Evolutionary conservation across 30 jellyfish, hydroid and myxozoan species (phyloP).

Genomic region (Catostylus mosaicus): DNA sequence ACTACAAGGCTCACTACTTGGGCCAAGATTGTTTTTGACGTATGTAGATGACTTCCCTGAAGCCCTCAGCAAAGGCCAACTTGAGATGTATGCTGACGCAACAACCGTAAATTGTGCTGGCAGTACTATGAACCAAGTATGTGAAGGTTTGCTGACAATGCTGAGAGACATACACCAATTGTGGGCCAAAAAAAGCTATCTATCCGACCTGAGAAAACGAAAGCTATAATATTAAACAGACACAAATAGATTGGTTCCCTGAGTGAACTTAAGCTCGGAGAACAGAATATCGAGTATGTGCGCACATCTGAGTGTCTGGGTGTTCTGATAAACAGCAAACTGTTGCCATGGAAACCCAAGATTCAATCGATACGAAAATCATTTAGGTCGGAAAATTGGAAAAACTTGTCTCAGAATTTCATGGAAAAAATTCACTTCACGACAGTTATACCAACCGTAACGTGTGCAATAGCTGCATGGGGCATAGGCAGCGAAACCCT

Average conservation of each 20-base stretch:
- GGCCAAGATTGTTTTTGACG: conserved; percentile 8
- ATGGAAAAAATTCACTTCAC: conserved; percentile 10
- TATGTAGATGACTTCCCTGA: conserved; percentile 25
- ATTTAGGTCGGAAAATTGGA: background rate
- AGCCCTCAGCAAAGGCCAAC: conserved; percentile 25
- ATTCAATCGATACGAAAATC: too few relatives aligned
- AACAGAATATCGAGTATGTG: background rate
- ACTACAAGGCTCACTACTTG: conserved; percentile 27
- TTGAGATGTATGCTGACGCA: conserved; percentile 25
- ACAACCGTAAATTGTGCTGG: conserved; percentile 23
- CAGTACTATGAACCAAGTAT: conserved; percentile 21
- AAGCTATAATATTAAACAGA: conserved; percentile 16
- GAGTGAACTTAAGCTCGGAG: conserved; percentile 5
- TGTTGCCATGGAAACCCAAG: too few relatives aligned
- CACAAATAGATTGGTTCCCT: conserved; percentile 4
- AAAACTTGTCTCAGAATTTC: background rate
- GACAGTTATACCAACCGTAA: conserved; percentile 26
- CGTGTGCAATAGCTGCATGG: conserved; percentile 23
- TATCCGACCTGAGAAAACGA: conserved; percentile 27
- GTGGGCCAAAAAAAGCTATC: conserved; percentile 23
- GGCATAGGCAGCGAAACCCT: conserved; percentile 17
- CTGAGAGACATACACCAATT: conserved; percentile 18
- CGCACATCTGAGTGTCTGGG: background rate
- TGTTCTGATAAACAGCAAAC: conserved; percentile 8
- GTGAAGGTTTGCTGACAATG: conserved; percentile 13